phyloP scores from a whole-genome alignment of 2,888 invertebrate genomes.

The Platycheirus albimanus region DNA sequence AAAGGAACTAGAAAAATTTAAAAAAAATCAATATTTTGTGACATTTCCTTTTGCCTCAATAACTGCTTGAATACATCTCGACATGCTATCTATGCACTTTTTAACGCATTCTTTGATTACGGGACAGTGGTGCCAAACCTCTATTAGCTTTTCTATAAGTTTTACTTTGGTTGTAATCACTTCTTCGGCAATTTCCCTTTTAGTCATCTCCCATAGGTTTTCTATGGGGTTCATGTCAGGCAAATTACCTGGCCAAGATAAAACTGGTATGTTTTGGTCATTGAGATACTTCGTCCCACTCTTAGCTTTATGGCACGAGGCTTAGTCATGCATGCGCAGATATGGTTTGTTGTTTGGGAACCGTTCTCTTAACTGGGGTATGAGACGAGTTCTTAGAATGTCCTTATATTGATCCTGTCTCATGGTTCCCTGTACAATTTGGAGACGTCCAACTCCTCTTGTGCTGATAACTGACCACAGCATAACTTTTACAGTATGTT shows the following conservation, averaged over 20 bases:
- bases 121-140: conserved; percentile 4
- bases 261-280: neutral
- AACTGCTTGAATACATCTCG: conserved; percentile 30
- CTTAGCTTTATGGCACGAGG: neutral
- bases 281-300: neutral
- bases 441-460: neutral
- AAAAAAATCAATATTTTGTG: conserved; percentile 2
- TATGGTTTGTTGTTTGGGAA: conserved; percentile 4
- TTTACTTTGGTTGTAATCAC: conserved; percentile 3
- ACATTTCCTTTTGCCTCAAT: conserved; percentile 12
- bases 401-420: conserved; percentile 1
- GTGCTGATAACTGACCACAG: conserved; percentile 6
- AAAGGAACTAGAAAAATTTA: neutral
- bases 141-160: neutral
- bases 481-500: conserved; percentile 10
- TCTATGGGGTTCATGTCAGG: conserved; percentile 6
- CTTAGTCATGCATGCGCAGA: neutral
- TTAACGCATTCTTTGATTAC: conserved; percentile 12
- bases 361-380: conserved; percentile 6
- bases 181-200: conserved; percentile 16
- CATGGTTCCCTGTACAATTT: conserved; percentile 7
- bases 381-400: neutral
- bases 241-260: neutral
- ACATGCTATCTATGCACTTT: conserved; percentile 13
- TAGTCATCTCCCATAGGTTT: conserved; percentile 13